phyloP scores from a whole-genome alignment of 2,113 vertebrate species.

The Antennarius striatus region DNA sequence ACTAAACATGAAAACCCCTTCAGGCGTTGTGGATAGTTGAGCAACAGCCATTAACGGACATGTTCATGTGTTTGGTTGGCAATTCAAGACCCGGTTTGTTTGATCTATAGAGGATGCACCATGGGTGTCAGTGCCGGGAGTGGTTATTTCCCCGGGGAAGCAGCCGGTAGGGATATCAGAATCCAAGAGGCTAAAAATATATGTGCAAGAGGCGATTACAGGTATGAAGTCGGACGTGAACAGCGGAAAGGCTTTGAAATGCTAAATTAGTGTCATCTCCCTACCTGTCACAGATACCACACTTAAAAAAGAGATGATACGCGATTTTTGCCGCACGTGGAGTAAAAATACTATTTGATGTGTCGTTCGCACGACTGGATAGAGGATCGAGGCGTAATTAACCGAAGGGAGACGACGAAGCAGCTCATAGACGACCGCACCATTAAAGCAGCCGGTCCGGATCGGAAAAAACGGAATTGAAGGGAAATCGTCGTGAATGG shows the following conservation, averaged over 20 bases:
- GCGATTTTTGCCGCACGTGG: conserved; percentile 25
- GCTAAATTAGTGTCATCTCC: conserved; percentile 48
- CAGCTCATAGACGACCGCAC: neutral
- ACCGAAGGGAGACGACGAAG: neutral
- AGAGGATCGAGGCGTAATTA: conserved; percentile 10
- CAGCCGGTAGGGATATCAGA: conserved; percentile 55
- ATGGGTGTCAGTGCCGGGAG: conserved; percentile 67
- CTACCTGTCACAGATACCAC: conserved; percentile 27
- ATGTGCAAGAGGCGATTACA: conserved; percentile 65
- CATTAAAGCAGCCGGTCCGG: too few species aligned
- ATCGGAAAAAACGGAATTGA: too few species aligned
- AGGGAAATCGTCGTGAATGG: too few species aligned
- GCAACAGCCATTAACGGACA: conserved; percentile 50
- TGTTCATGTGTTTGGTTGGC: conserved; percentile 56
- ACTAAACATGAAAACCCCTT: conserved; percentile 36
- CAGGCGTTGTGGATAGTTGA: conserved; percentile 32
- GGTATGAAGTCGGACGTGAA: conserved; percentile 56
- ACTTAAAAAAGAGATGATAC: conserved; percentile 27
- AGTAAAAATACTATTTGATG: conserved; percentile 10
- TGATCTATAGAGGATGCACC: conserved; percentile 71
- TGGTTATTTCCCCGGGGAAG: conserved; percentile 71
- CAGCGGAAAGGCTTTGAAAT: conserved; percentile 63
- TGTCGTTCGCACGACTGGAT: conserved; percentile 8
- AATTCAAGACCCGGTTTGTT: conserved; percentile 60
- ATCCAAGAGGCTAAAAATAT: conserved; percentile 76